Base-by-base conservation (phyloP, 2,797 vertebrate genomes). In the Microctenopoma steveboyesi region DNA sequence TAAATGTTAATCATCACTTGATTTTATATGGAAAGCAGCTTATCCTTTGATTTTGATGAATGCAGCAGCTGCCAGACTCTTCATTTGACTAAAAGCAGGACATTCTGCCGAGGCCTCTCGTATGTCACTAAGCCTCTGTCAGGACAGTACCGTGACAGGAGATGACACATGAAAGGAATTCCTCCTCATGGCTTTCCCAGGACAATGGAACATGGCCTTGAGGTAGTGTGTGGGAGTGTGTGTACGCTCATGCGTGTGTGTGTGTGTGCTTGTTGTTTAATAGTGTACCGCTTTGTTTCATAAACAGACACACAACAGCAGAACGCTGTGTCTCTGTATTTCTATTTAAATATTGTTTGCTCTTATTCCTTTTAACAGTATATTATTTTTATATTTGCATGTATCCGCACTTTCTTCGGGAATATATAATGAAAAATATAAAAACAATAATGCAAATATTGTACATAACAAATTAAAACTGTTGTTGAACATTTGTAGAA, bases 21-120 rank as follows among this genome's bases (percentile, higher is more conserved):
- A 92, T 92, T 93, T 91, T 82, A 81, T 73, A 90, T 90, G 90
- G 87, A 92, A 92, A 91, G 90, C 79, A 91, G 92, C 91, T 93
- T 94, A 94, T 91, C 88, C 85, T 77, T 84, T 87, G 90, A 92
- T 90, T 90, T 81, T 83, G 89, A 89, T 91, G 89, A 91, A 86
- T 77, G 78, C 66, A 79, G 84, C 90, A 86, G 89, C 90, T 91
- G 86, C 85, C 89, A 90, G 84, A 83, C 87, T 85, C 81, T 74
- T 89, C 86, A 87, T 90, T 87, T 87, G 85, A 88, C 85, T 89
- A 84, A 92, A 91, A 92, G 89, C 91, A 88, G 85, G 87, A 90
- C 83, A 78, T 83, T 85, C 64, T 76, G 87, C 74, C 39, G 69
- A 84, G 78, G 74, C 84, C 78, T 88, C 81, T 90, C 79, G 10